phyloP scores from a whole-genome alignment of 1,140 invertebrate species.

The Vanessa atalanta region DNA sequence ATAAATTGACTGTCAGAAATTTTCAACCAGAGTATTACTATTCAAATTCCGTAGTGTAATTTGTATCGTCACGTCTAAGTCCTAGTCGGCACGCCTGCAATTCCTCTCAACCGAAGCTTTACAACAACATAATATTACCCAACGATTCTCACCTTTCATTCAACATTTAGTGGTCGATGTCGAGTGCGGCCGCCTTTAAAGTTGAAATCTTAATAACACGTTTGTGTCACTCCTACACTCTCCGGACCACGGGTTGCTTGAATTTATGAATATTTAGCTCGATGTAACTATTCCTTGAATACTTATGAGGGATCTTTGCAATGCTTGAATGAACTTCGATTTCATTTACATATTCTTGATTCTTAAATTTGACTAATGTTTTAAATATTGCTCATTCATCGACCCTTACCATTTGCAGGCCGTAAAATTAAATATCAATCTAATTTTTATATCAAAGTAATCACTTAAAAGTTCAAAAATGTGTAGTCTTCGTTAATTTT shows the following conservation, averaged over 20 bases:
- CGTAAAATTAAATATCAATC: not conserved
- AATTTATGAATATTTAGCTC: slow-evolving; percentile 42
- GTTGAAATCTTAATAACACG: slow-evolving; percentile 43
- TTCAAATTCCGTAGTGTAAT: slow-evolving; percentile 36
- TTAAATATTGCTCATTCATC: not conserved
- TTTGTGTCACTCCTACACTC: slow-evolving; percentile 35
- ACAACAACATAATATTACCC: slow-evolving; percentile 32
- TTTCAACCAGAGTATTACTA: slow-evolving; percentile 33
- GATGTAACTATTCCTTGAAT: slow-evolving; percentile 36
- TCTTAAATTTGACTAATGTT: not conserved
- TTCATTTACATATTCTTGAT: slow-evolving; percentile 24
- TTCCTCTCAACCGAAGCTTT: slow-evolving; percentile 20
- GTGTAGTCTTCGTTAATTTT: no score
- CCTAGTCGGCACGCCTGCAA: slow-evolving; percentile 30
- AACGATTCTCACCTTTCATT: slow-evolving; percentile 39
- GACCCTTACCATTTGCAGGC: not conserved
- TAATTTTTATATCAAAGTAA: not conserved
- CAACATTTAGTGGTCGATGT: slow-evolving; percentile 36
- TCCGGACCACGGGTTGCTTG: slow-evolving; percentile 32
- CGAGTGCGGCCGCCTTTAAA: slow-evolving; percentile 34
- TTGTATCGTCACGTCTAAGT: slow-evolving; percentile 35
- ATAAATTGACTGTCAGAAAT: slow-evolving; percentile 37
- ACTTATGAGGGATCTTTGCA: slow-evolving; percentile 32
- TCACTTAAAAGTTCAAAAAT: not conserved
- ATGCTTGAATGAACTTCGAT: slow-evolving; percentile 27